A percentile compares a stretch with the other conserved stretches of the same genome.
These are phyloP conservation scores for Spilarctia lutea DNA, from an alignment of 2,888 invertebrate genomes.

Conservation along the genomic window DNA sequence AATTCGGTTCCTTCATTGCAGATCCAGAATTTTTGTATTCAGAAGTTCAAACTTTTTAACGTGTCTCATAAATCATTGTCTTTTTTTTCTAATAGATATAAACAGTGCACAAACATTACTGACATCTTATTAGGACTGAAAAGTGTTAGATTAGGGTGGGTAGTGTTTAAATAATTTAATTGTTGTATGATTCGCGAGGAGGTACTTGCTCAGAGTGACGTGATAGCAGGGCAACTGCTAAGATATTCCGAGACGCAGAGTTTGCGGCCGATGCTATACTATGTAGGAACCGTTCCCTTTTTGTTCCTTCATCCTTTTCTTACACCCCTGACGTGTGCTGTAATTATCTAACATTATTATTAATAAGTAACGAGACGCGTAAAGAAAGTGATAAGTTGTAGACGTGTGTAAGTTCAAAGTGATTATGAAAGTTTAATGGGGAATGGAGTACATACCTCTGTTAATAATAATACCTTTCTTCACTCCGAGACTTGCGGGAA, in stretches of 20 bases:
- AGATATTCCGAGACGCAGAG: conserved; percentile 77
- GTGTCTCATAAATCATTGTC: too few species aligned
- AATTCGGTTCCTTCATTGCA: too few species aligned
- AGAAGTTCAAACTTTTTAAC: too few species aligned
- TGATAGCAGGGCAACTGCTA: conserved; percentile 69
- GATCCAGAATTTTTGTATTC: too few species aligned
- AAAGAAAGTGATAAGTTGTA: conserved; percentile 37
- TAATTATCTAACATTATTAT: conserved; percentile 48
- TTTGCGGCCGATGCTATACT: conserved; percentile 73
- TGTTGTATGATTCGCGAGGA: conserved; percentile 34
- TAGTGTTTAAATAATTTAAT: not conserved
- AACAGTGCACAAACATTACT: too few species aligned
- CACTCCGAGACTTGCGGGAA: not conserved
- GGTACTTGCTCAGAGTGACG: conserved; percentile 59
- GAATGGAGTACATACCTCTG: not conserved
- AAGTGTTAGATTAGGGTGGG: not conserved
- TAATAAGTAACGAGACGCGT: conserved; percentile 36
- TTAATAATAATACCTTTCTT: not conserved
- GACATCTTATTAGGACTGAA: too few species aligned
- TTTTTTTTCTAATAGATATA: too few species aligned
- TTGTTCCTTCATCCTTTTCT: conserved; percentile 60
- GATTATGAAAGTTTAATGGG: conserved; percentile 32
- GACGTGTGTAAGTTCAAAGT: conserved; percentile 22
- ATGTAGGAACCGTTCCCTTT: conserved; percentile 68
- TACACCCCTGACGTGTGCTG: conserved; percentile 59